Conservation (phyloP, 2,797 vertebrate genomes). For the Rhinogobio ventralis region DNA sequence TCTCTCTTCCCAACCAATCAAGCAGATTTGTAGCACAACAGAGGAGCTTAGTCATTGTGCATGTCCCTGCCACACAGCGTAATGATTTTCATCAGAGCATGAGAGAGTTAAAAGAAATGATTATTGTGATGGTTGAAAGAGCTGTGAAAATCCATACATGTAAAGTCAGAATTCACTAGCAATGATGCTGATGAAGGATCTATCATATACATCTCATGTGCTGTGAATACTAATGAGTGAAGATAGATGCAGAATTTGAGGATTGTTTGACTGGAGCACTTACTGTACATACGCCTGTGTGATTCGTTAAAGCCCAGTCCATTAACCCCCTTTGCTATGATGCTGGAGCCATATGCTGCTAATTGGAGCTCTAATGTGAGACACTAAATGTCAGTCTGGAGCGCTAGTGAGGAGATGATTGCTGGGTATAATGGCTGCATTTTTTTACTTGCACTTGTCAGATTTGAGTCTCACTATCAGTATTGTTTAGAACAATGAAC, state of each 20-base stretch:
- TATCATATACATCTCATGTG: not conserved
- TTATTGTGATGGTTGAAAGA: constrained; percentile 60
- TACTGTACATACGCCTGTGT: not conserved
- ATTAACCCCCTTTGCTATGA: constrained; percentile 34
- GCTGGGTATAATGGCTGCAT: constrained; percentile 21
- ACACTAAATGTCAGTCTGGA: constrained; percentile 47
- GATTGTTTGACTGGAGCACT: constrained; percentile 27
- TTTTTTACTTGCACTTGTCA: constrained; percentile 10
- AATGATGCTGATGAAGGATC: not conserved
- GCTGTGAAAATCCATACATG: constrained; percentile 9
- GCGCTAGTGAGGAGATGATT: constrained; percentile 26
- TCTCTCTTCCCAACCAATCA: constrained; percentile 10
- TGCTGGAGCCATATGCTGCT: constrained; percentile 29
- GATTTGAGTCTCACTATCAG: constrained; percentile 1
- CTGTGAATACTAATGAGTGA: constrained; percentile 6
- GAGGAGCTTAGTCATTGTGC: constrained; percentile 67
- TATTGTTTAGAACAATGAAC: constrained; percentile 16
- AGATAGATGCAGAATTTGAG: constrained; percentile 10
- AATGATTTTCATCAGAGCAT: constrained; percentile 65
- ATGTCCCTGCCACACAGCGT: constrained; percentile 65
- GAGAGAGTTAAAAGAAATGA: constrained; percentile 64
- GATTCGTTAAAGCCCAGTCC: constrained; percentile 24
- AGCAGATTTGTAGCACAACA: constrained; percentile 9
- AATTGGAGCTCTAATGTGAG: constrained; percentile 42
- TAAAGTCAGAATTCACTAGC: not conserved